Percentiles rank a stretch among this genome's conserved stretches.
Conservation (phyloP, 35 echinoderm and acorn worm genomes). For the Lytechinus variegatus region DNA sequence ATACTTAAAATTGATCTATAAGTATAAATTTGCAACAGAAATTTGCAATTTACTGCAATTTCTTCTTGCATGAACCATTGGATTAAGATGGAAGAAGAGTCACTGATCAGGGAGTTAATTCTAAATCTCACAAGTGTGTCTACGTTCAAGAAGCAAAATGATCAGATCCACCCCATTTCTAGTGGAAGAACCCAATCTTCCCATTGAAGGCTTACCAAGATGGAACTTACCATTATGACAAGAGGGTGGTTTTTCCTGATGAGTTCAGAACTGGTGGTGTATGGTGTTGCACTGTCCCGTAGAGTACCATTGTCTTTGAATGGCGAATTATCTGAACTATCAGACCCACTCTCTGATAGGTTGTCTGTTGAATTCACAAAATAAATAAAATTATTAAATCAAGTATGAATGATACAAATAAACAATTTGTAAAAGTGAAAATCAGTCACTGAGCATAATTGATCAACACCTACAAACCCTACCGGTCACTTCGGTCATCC, state of each 20-base stretch:
- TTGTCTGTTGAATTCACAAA: not conserved
- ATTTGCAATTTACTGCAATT: no score
- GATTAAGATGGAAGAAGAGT: no score
- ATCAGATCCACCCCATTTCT: not conserved
- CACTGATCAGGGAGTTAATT: no score
- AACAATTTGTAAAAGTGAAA: not conserved
- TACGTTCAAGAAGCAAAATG: no score
- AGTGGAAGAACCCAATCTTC: not conserved
- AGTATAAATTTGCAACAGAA: no score
- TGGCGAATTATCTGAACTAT: constrained; percentile 60
- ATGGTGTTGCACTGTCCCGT: constrained; percentile 51
- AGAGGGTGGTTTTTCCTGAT: constrained; percentile 95
- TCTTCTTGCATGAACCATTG: no score
- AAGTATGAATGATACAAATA: not conserved
- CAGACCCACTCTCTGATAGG: constrained; percentile 17
- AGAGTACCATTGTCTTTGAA: constrained; percentile 84
- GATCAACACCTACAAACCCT: no score
- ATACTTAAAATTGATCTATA: no score
- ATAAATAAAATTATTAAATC: no score
- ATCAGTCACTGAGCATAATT: not conserved
- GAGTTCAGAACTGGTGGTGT: constrained; percentile 65
- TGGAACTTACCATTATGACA: constrained; percentile 83
- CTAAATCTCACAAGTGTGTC: no score
- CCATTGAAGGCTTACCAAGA: not conserved
- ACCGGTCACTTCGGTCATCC: no score